phyloP scores from a whole-genome alignment of 2,888 invertebrate genomes.

The Apamea monoglypha region DNA sequence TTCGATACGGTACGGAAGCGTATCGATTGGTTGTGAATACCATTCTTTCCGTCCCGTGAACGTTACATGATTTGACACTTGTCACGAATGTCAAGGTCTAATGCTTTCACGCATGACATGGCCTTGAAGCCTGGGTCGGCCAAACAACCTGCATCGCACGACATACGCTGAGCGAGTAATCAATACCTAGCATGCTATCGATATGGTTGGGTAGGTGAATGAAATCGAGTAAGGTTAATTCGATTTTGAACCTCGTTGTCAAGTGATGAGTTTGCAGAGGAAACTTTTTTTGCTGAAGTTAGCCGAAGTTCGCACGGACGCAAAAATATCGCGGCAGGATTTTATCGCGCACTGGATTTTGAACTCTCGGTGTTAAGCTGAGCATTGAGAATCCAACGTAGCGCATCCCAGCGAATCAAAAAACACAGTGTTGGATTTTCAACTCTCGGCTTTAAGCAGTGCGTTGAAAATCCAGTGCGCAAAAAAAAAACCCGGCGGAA shows the following conservation, averaged over 20 bases:
- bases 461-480: neutral
- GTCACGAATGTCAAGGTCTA: conserved; percentile 57
- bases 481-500: neutral
- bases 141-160: conserved; percentile 50
- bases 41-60: conserved; percentile 12
- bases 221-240: conserved; percentile 52
- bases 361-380: neutral
- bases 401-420: neutral
- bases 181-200: conserved; percentile 51
- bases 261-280: neutral
- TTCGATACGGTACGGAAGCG: neutral
- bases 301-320: neutral
- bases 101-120: conserved; percentile 45
- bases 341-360: neutral
- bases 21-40: neutral
- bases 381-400: neutral
- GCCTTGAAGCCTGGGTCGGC: conserved; percentile 49
- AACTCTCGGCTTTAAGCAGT: neutral
- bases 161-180: conserved; percentile 49
- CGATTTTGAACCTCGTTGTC: conserved; percentile 30
- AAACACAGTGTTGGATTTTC: neutral
- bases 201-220: conserved; percentile 41
- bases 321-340: neutral
- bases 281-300: neutral
- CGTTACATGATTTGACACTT: conserved; percentile 1